Base-by-base conservation (phyloP, 2,888 invertebrate species). In the Phlogophora meticulosa region DNA sequence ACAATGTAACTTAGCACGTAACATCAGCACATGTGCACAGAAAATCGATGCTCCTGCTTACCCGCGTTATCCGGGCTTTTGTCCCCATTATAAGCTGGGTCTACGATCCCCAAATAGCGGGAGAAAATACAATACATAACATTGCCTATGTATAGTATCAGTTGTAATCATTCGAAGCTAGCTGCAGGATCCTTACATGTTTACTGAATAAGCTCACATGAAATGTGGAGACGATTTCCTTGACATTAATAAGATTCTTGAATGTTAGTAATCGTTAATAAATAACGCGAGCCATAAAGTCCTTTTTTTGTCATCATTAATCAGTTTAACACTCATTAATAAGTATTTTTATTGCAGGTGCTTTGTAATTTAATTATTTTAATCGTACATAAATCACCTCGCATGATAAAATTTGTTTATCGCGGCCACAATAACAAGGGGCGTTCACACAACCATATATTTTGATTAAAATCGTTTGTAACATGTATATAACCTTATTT, bases 391-490 rank as follows among this genome's bases (percentile, higher is more conserved):
- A 64, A 58, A 76, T 75, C 24, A 56, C 36, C 5, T 61, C 40
- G 22, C 24, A 53, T 24, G 43, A 57, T 55, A 56, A 52, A 68
- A 57, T 43, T 58, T 24, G 48, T 76, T 58, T 71, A 64, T 48
- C n/a, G 15, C 10, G 0, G 20, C 20, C 56, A 56, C 51, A 66
- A 48, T 78, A 81, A 79, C 59, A 81, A 74, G 71, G 51, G 62
- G 70, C 60, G 38, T 83, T 86, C 76, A 72, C 85, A 85, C 67
- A 68, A 63, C 60, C 72, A 57, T 82, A 81, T 78, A 80, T 72
- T 81, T 78, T 82, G 81, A 85, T 87, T 84, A 83, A 84, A 85
- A 77, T 72, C 76, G 62, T 78, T 72, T 70, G 51, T 64, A 69
- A 67, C 52, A 78, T 76, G 61, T 77, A 77, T 78, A 83, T 24